Base-by-base conservation (phyloP, 2,888 invertebrate species). In the Invenusta paracnida region DNA sequence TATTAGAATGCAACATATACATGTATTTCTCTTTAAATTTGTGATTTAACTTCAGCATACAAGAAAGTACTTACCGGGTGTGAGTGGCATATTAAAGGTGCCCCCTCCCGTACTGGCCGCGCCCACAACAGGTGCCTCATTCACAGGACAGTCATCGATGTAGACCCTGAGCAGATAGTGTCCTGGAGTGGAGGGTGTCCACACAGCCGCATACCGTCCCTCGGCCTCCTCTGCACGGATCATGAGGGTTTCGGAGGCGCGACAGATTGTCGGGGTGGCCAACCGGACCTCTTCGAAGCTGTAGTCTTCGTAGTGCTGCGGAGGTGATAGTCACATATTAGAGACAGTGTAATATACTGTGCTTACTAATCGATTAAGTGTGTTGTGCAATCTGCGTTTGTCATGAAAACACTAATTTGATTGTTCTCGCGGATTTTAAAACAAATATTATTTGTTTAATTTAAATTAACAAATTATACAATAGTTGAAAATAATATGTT, bases 181-280 rank as follows among this genome's bases (percentile, higher is more conserved):
- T 92, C 92, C 98, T 98, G 92, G 98, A 98, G 91, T 98, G 97
- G 0, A 97, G 97, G 90, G 95, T 97, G 90, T 95, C 95, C 89
- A 95, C 95, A 91, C 95, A 97, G 0, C 94, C 94, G 94, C 95
- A 92, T 13, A 90, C 11, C 11, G 66, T n/a, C 11, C n/a, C 11
- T 66, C n/a, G 11, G 66, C 95, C 0, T 93, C 93, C 90, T 95
- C 94, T 11, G 94, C 93, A 85, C 94, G 92, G 27, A 96, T 95
- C 84, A 94, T 92, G 93, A 96, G 94, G 88, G 94, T 94, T 91
- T 96, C 96, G 89, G 94, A 94, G n/a, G 94, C 94, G 79, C 94
- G 92, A 85, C 94, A 94, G 23, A 94, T 92, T 0, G 94, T 93
- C 0, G 95, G 94, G 1, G 94, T 94, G 85, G 94, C 93, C 87